Evolutionary conservation across 2,888 invertebrate genomes (phyloP), one percentile per base, ranked within the genome.

Genomic region (Oscheius sp.): DNA sequence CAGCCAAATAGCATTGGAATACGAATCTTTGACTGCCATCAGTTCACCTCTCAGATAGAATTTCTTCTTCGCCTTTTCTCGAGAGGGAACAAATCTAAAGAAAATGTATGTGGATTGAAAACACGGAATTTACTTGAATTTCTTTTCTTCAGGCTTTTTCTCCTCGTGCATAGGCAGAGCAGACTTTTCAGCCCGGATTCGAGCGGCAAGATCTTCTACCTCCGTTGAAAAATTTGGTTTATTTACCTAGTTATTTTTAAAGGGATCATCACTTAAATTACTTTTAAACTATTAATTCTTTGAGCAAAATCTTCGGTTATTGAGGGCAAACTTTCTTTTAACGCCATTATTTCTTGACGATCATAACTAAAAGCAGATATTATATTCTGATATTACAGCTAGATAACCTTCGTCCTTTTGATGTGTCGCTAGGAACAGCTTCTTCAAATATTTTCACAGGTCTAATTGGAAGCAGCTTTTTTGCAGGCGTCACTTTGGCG

Each of bases 11-110:
- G 75, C 77, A 0, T 29, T 27, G 0, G 71, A 69, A 13, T 72
- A 58, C 1, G 72, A 23, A 53, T 83, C 78, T 23, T 82, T 66
- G n/a, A 84, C 79, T 25, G 77, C 71, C 25, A 81, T 55, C 41
- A 84, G 58, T 61, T 84, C 84, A 23, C 82, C 78, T 5, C 81
- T 74, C 78, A 84, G 73, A 35, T 83, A 84, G 55, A 75, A 83
- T 73, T 84, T 84, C 68, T 76, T 78, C 18, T 77, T 76, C 41
- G 77, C 76, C 70, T 81, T 81, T 41, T 72, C 72, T 18, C 82
- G 72, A 0, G 78, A 78, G 12, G 82, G 81, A 1, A 83, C 78
- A 69, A 83, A 82, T 74, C 76, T 82, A 66, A 66, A 75, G n/a
- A n/a, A 76, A 69, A 23, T 16, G 23, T 9, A 3, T 6, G n/a